These are phyloP conservation scores for Spodoptera frugiperda DNA, from an alignment of 1,140 invertebrate genomes.

Conservation along the genomic window DNA sequence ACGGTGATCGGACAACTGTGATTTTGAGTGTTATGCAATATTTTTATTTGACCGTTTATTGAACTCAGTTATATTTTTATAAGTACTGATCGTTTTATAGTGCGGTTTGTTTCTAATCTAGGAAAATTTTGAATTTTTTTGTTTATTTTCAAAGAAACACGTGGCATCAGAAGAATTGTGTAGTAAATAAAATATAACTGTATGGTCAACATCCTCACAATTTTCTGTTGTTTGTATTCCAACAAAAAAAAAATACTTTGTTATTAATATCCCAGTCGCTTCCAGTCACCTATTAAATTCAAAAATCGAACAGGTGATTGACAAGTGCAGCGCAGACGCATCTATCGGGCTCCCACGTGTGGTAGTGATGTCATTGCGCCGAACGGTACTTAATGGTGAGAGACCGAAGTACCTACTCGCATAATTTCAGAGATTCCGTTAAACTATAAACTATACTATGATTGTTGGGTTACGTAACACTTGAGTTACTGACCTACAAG, in stretches of 20 bases:
- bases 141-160: too few relatives aligned
- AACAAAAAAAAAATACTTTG: too few relatives aligned
- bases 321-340: constrained; percentile 28
- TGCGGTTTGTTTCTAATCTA: too few relatives aligned
- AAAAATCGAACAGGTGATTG: constrained; percentile 26
- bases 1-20: background rate
- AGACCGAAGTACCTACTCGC: constrained; percentile 1
- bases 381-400: constrained; percentile 39
- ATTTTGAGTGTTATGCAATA: background rate
- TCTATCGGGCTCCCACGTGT: constrained; percentile 12
- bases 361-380: constrained; percentile 32
- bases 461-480: constrained; percentile 13
- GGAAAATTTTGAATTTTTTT: too few relatives aligned
- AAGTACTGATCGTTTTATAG: too few relatives aligned
- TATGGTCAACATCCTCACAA: too few relatives aligned
- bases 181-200: too few relatives aligned
- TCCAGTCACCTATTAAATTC: background rate
- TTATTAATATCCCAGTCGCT: too few relatives aligned
- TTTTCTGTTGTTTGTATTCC: too few relatives aligned
- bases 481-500: constrained; percentile 25
- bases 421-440: constrained; percentile 30
- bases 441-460: constrained; percentile 13
- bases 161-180: too few relatives aligned
- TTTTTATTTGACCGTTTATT: too few relatives aligned
- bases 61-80: too few relatives aligned